phyloP scores from a whole-genome alignment of 2,888 invertebrate genomes.

The Trileptium ribeirensis region DNA sequence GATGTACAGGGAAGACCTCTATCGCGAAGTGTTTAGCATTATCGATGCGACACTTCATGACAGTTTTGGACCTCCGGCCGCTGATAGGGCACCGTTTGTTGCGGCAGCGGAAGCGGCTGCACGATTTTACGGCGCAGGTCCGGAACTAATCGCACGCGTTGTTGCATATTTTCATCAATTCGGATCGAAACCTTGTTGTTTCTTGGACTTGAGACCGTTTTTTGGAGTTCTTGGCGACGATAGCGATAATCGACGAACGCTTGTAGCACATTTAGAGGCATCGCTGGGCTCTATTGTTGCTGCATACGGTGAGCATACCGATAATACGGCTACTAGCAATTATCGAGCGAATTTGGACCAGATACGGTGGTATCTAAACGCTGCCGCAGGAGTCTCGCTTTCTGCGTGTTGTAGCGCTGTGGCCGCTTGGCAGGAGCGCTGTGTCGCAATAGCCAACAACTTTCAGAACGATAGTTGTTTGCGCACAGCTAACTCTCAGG shows the following conservation, averaged over 20 bases:
- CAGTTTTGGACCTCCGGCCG: neutral
- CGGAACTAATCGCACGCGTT: neutral
- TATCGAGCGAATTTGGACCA: neutral
- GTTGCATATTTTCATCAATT: neutral
- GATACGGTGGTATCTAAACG: neutral
- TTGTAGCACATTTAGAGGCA: neutral
- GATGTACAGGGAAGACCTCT: neutral
- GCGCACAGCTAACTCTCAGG: too few relatives aligned
- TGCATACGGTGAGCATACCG: neutral
- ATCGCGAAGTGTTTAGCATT: neutral
- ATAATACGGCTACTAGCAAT: neutral
- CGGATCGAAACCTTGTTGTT: neutral
- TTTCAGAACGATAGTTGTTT: too few relatives aligned
- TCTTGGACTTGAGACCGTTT: neutral
- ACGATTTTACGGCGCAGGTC: neutral
- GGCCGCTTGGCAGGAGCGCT: neutral
- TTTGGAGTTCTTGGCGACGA: neutral
- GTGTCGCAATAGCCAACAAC: neutral
- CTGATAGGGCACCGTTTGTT: neutral
- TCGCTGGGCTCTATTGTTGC: neutral
- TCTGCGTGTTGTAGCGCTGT: neutral
- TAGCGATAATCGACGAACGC: neutral
- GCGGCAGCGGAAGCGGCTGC: neutral
- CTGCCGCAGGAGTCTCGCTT: neutral
- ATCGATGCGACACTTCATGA: neutral